Base-by-base conservation (phyloP, 2,888 invertebrate genomes). In the Drosophila infuscata region DNA sequence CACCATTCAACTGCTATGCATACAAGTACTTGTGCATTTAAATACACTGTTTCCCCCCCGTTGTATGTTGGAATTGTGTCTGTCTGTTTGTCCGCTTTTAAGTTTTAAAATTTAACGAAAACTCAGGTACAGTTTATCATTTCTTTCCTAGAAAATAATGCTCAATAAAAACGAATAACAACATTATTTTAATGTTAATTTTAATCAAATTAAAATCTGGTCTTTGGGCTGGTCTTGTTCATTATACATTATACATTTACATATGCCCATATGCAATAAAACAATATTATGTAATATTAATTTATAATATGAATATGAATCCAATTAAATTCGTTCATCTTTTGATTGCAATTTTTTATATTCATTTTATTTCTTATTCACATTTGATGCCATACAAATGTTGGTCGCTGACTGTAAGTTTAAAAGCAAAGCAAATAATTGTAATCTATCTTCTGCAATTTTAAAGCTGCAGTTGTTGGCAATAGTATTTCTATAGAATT, bases 1-100 rank as follows among this genome's bases (percentile, higher is more conserved):
- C 60, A 29, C 56, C 49, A 52, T 53, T 35, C 57, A 74, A 65
- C 58, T 61, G 36, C 53, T 56, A 43, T 30, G 20, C 43, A 49
- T 30, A 15, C 25, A 53, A 69, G 46, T 38, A 30, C 52, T 36
- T 41, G 20, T 5, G 20, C 48, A 41, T 56, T 56, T 38, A 38
- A 38, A 15, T 30, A 56, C 12, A n/a, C 11, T 17, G 20, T 17
- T 15, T 35, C 25, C 17, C 12, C 8, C n/a, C 7, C 12, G 15
- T 29, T 29, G 29, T 29, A 4, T 11, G 29, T 4, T n/a, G 7
- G 17, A 38, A 29, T 12, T 54, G 17, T 17, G 49, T 5, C 9
- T 17, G 49, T 49, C 49, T 9, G 17, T 29, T 15, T 20, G 46
- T 46, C 20, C 20, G 1, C 12, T 46, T 46, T 3, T 20, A 7